These are phyloP conservation scores for Hydropsyche betteni DNA, from an alignment of 2,888 invertebrate genomes.

Conservation along the genomic window DNA sequence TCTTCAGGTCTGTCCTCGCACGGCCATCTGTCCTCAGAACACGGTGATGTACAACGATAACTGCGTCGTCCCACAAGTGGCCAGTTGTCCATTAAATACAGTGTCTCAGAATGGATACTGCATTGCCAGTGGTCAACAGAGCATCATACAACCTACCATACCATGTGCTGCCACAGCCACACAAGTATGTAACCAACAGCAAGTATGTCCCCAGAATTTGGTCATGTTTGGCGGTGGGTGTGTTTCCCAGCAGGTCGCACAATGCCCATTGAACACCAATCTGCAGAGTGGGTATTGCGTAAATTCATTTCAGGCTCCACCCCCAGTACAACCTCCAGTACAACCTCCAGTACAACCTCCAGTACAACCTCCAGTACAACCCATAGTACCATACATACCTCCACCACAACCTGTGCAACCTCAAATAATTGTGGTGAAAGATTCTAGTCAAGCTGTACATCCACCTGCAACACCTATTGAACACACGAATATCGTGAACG, in stretches of 20 bases:
- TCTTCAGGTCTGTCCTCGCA: neutral
- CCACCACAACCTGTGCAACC: neutral
- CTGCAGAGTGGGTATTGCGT: slow-evolving; percentile 33
- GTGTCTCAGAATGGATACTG: slow-evolving; percentile 4
- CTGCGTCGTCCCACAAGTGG: slow-evolving; percentile 36
- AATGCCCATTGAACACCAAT: slow-evolving; percentile 30
- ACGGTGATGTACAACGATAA: slow-evolving; percentile 32
- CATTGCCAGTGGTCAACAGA: neutral
- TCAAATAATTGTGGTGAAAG: neutral
- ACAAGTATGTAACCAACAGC: neutral
- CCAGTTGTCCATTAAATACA: slow-evolving; percentile 33
- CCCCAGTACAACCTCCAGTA: neutral
- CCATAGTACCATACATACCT: neutral
- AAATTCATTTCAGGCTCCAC: neutral
- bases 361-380: neutral
- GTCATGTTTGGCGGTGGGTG: slow-evolving; percentile 39
- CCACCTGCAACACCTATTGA: slow-evolving; percentile 47
- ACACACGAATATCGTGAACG: slow-evolving; percentile 59
- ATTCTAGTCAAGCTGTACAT: neutral
- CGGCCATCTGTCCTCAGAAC: slow-evolving; percentile 27
- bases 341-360: neutral
- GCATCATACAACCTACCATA: neutral
- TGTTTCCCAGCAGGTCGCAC: slow-evolving; percentile 28
- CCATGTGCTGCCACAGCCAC: neutral
- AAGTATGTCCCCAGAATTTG: slow-evolving; percentile 28